A percentile compares a stretch with the other conserved stretches of the same genome.
phyloP scores from a whole-genome alignment of 1,140 invertebrate species.

The Ericerus pela region DNA sequence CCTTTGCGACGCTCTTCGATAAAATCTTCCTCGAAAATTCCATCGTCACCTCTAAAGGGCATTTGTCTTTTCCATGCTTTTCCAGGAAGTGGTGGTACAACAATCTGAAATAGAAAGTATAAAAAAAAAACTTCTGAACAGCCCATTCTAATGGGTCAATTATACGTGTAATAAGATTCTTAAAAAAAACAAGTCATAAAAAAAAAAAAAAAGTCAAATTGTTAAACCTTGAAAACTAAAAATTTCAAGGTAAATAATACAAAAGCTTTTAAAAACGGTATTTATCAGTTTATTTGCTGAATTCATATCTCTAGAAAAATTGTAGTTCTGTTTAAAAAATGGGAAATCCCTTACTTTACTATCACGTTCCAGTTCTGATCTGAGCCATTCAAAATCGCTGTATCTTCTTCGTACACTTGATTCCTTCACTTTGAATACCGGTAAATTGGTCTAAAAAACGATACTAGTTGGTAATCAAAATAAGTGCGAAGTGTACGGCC shows the following conservation, averaged over 20 bases:
- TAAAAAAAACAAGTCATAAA: too few species aligned
- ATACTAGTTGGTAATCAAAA: too few species aligned
- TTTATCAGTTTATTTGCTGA: too few species aligned
- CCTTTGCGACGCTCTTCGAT: conserved; percentile 98
- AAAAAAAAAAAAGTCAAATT: too few species aligned
- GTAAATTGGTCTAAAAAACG: conserved; percentile 92
- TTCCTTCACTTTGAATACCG: conserved; percentile 99
- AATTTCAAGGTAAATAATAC: too few species aligned
- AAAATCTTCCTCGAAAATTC: conserved; percentile 98
- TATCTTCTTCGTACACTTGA: conserved; percentile 93
- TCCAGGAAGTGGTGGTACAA: conserved; percentile 90
- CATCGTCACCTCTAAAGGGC: conserved; percentile 95
- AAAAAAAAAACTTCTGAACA: background rate
- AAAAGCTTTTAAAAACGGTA: too few species aligned
- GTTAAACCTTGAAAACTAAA: too few species aligned
- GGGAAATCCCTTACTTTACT: conserved; percentile 95
- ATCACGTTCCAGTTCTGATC: conserved; percentile 96
- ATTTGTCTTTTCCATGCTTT: conserved; percentile 97
- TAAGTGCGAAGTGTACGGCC: background rate
- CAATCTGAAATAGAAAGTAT: conserved; percentile 51
- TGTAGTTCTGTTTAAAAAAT: too few species aligned
- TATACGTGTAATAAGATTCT: too few species aligned
- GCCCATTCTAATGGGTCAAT: too few species aligned
- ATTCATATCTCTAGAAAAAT: too few species aligned
- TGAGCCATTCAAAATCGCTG: conserved; percentile 99